Percentiles rank a stretch among this genome's conserved stretches.
These are phyloP conservation scores for Drosophila jambulina DNA, from an alignment of 1,140 invertebrate species.

Conservation along the genomic window DNA sequence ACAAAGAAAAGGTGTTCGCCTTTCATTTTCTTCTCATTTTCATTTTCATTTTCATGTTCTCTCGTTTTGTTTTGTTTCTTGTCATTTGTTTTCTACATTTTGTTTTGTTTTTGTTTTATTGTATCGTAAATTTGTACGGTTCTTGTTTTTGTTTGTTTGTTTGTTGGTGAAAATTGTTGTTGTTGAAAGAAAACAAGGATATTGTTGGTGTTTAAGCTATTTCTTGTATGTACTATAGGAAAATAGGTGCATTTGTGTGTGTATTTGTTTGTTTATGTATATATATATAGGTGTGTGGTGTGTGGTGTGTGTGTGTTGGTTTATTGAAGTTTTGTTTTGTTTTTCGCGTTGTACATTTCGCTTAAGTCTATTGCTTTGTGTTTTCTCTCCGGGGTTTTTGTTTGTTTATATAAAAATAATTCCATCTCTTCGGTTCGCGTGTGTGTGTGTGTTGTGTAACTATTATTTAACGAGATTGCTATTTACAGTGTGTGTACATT, in stretches of 20 bases:
- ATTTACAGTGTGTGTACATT: conserved; percentile 67
- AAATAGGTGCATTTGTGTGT: conserved; percentile 62
- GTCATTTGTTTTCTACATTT: conserved; percentile 30
- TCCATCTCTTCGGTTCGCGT: conserved; percentile 38
- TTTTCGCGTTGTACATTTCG: conserved; percentile 58
- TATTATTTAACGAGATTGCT: conserved; percentile 81
- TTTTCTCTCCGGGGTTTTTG: conserved; percentile 44
- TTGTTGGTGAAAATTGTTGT: conserved; percentile 27
- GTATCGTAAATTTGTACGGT: conserved; percentile 78
- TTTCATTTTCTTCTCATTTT: conserved; percentile 12
- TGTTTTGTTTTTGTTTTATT: conserved; percentile 48
- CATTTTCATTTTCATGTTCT: conserved; percentile 17
- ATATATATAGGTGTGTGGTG: conserved; percentile 30
- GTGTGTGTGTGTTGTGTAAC: conserved; percentile 46
- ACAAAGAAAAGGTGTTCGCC: conserved; percentile 24
- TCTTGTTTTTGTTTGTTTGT: conserved; percentile 55
- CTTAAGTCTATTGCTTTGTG: conserved; percentile 74
- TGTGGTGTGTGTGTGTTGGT: conserved; percentile 55
- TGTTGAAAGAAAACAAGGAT: conserved; percentile 42
- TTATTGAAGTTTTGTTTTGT: conserved; percentile 51
- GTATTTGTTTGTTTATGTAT: conserved; percentile 47
- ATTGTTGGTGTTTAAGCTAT: conserved; percentile 32
- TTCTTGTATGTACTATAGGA: conserved; percentile 72
- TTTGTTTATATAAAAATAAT: conserved; percentile 55
- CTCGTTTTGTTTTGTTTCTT: conserved; percentile 37